Conservation (phyloP, 2,888 invertebrate species). For the Eudemis profundana region DNA sequence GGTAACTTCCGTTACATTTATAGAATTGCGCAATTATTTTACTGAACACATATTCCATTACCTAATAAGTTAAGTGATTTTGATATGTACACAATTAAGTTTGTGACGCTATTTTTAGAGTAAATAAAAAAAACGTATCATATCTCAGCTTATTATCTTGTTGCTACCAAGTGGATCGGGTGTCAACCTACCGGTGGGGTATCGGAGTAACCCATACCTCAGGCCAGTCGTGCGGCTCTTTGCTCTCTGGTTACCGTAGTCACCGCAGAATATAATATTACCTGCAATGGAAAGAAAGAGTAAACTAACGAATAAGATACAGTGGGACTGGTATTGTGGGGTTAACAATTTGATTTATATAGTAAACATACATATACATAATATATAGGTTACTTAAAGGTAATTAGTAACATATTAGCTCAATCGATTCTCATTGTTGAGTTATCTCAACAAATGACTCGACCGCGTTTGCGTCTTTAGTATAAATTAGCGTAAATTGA, state of each 20-base stretch:
- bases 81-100: background rate
- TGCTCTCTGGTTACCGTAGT: slow-evolving; percentile 16
- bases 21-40: no score
- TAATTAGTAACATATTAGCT: no score
- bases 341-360: background rate
- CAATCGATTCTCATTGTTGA: no score
- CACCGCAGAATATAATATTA: slow-evolving; percentile 25
- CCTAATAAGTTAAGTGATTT: no score
- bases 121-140: background rate
- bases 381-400: no score
- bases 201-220: slow-evolving; percentile 20
- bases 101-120: background rate
- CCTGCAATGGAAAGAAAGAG: slow-evolving; percentile 18
- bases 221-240: slow-evolving; percentile 13
- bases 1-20: no score
- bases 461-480: no score
- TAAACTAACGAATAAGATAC: background rate
- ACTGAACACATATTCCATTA: no score
- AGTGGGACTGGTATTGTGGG: background rate
- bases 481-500: no score
- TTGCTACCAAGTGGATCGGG: slow-evolving; percentile 9
- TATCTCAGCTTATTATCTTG: background rate
- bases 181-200: slow-evolving; percentile 7
- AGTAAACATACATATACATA: no score
- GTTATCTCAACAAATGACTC: no score